These are phyloP conservation scores for Bembecia ichneumoniformis DNA, from an alignment of 2,888 invertebrate species.

Conservation along the genomic window DNA sequence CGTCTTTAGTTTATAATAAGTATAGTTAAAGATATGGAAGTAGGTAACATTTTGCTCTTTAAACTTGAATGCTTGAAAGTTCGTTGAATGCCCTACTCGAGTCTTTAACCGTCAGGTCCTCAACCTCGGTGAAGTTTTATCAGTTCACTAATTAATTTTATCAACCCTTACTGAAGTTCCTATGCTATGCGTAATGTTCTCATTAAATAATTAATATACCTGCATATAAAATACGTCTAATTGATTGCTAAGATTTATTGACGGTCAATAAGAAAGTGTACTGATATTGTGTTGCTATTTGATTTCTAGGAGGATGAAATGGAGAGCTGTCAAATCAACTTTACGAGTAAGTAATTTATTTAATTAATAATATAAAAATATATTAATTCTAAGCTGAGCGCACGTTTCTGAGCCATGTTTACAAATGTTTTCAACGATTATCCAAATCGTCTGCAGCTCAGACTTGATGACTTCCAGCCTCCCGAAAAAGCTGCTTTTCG, in stretches of 20 bases:
- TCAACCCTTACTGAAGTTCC: not conserved
- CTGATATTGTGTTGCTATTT: not conserved
- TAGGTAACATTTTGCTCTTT: too few species aligned
- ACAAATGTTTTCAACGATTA: too few species aligned
- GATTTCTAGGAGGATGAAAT: not conserved
- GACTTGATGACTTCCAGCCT: too few species aligned
- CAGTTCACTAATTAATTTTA: not conserved
- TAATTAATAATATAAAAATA: too few species aligned
- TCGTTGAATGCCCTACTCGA: not conserved
- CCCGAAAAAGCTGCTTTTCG: too few species aligned
- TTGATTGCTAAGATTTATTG: not conserved
- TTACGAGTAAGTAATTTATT: not conserved
- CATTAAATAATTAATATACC: not conserved
- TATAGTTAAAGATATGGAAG: too few species aligned
- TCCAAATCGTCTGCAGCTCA: too few species aligned
- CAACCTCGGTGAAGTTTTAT: not conserved
- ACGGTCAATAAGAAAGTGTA: not conserved
- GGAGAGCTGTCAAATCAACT: not conserved
- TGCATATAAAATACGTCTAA: not conserved
- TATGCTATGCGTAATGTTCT: not conserved
- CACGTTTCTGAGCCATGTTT: too few species aligned
- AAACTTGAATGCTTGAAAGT: too few species aligned
- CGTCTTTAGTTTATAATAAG: too few species aligned
- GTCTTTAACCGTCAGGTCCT: not conserved
- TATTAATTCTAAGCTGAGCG: too few species aligned